A percentile compares a stretch with the other conserved stretches of the same genome.
Evolutionary conservation across 2,888 invertebrate species (phyloP).

Genomic region (Tipula lateralis): DNA sequence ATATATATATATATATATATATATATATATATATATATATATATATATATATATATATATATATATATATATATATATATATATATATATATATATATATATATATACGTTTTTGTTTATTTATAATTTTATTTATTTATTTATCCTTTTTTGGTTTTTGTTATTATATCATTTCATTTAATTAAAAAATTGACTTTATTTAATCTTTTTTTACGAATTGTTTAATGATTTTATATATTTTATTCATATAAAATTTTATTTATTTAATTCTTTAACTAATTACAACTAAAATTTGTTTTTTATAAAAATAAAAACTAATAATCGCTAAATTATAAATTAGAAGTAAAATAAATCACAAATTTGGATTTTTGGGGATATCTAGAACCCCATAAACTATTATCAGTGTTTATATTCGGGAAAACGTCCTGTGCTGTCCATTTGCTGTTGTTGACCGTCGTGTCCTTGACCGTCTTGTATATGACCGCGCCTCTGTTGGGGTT

Average conservation of each 20-base stretch:
- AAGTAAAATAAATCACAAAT: slow-evolving; percentile 26
- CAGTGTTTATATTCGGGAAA: slow-evolving; percentile 76
- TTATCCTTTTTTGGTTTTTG: neutral
- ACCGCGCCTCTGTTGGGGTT: slow-evolving; percentile 42
- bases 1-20: neutral
- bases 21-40: neutral
- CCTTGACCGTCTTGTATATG: slow-evolving; percentile 43
- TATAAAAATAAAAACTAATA: neutral
- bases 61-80: neutral
- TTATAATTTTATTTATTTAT: neutral
- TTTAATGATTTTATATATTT: neutral
- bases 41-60: neutral
- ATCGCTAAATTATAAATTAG: neutral
- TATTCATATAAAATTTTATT: neutral
- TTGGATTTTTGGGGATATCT: slow-evolving; percentile 33
- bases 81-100: neutral
- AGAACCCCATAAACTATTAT: slow-evolving; percentile 47
- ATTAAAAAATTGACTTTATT: slow-evolving; percentile 24
- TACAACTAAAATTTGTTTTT: slow-evolving; percentile 7
- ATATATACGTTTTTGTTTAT: neutral
- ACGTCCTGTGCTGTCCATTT: slow-evolving; percentile 57
- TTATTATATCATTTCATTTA: neutral
- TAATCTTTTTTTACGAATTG: neutral
- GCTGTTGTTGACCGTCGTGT: slow-evolving; percentile 51
- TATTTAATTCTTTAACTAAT: neutral